Evolutionary conservation across 1,140 invertebrate species (phyloP), one percentile per base, ranked within the genome.

Genomic region (Aradophagus sp.): DNA sequence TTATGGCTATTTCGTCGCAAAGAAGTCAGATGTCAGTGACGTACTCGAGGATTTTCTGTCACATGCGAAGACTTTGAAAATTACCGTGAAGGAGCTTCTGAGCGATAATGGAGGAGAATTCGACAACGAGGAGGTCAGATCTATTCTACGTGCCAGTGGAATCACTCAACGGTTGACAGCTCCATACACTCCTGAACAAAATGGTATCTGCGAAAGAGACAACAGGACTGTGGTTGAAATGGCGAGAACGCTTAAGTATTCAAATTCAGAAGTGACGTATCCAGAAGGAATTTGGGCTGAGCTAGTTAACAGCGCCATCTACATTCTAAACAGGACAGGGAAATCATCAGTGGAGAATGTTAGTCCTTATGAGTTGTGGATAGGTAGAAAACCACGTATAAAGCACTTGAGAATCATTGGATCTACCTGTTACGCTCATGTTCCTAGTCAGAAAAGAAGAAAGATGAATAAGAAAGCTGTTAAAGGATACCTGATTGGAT

Each of bases 131-230:
- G 72, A 23, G 19, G 61, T 75, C 16, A 32, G 52, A 35, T 20
- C 29, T 13, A 52, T 58, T 14, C 17, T 44, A 23, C 19, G 23
- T 19, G 14, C 77, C 35, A 59, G 63, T 17, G 72, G 77, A 11
- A 72, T 78, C 29, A 75, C 31, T 14, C 74, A 82, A 34, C 59
- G 67, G 41, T 12, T 79, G 7, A 80, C 70, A 15, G 72, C 71
- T 8, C 74, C 77, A 5, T 79, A 81, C 39, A 84, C 76, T n/a
- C 80, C 77, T 11, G 55, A 82, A 39, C 79, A 83, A 53, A 84
- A 82, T 73, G 77, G 76, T 1, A 44, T 42, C 20, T 75, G 55
- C 32, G 78, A 83, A 55, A 47, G 77, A 17, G 78, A 82, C 44
- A 82, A 79, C 42, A 61, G 77, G 7, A 84, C 79, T 10, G 65